Percentiles rank a stretch among this genome's conserved stretches.
Conservation (phyloP, 2,113 vertebrate genomes). For the Orycteropus afer region DNA sequence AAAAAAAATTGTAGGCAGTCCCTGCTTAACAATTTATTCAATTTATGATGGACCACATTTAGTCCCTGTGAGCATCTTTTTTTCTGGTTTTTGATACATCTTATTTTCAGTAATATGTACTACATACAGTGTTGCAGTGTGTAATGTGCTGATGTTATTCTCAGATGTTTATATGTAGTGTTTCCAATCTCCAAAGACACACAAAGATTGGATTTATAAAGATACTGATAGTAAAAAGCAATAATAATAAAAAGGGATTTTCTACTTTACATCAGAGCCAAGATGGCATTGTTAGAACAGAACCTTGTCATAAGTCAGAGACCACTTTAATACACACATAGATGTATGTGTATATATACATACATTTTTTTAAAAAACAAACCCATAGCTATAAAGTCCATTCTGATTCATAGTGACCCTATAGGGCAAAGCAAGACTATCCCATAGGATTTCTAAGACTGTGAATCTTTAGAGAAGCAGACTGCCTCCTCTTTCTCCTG, state of each 20-base stretch:
- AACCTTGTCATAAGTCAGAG: not conserved
- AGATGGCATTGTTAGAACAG: not conserved
- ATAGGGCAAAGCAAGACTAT: too few relatives aligned
- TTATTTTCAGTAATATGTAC: too few relatives aligned
- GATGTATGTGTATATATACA: accelerated
- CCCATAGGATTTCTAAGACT: too few relatives aligned
- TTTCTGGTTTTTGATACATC: not conserved
- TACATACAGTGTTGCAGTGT: too few relatives aligned
- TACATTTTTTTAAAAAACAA: not conserved
- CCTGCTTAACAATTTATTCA: too few relatives aligned
- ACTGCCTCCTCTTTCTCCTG: too few relatives aligned
- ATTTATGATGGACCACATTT: too few relatives aligned
- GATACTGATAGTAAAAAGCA: not conserved
- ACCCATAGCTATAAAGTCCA: too few relatives aligned
- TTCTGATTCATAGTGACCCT: too few relatives aligned
- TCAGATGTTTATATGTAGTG: not conserved
- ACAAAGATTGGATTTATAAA: not conserved
- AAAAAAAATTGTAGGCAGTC: too few relatives aligned
- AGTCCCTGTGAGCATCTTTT: too few relatives aligned
- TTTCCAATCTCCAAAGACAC: not conserved
- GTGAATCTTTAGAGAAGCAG: too few relatives aligned
- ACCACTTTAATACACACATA: not conserved
- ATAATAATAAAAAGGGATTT: not conserved
- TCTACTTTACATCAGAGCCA: not conserved
- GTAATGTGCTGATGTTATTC: not conserved